Conservation (phyloP, 1,140 invertebrate genomes). For the Steinernema khuongi region DNA sequence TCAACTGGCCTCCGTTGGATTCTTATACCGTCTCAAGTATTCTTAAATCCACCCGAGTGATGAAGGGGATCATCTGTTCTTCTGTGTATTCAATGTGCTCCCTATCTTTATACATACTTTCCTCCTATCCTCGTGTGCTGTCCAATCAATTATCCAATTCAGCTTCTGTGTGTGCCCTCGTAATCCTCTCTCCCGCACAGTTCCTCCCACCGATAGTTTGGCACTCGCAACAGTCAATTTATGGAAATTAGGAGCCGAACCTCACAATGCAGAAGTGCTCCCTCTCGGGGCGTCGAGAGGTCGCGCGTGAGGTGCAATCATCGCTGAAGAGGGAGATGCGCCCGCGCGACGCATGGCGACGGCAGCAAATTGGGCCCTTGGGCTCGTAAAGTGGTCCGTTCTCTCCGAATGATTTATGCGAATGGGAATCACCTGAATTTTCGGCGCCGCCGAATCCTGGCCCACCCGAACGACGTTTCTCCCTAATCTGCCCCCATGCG, state of each 20-base stretch:
- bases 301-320: constrained; percentile 13
- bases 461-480: not conserved
- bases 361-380: constrained; percentile 3
- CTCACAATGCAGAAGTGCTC: constrained; percentile 9
- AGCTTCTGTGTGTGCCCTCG: no score
- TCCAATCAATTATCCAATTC: no score
- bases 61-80: no score
- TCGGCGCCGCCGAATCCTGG: not conserved
- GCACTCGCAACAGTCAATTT: constrained; percentile 8
- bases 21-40: no score
- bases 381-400: not conserved
- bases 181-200: no score
- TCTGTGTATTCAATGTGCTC: no score
- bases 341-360: not conserved
- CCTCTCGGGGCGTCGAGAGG: constrained; percentile 16
- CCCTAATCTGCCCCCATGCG: no score
- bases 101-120: no score
- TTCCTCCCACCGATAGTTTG: no score
- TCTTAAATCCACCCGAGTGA: no score
- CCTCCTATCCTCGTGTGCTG: no score
- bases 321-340: constrained; percentile 17
- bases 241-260: constrained; percentile 26
- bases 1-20: no score
- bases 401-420: not conserved
- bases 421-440: not conserved